Conservation (phyloP, 2,888 invertebrate species). For the Criorhina ranunculi region DNA sequence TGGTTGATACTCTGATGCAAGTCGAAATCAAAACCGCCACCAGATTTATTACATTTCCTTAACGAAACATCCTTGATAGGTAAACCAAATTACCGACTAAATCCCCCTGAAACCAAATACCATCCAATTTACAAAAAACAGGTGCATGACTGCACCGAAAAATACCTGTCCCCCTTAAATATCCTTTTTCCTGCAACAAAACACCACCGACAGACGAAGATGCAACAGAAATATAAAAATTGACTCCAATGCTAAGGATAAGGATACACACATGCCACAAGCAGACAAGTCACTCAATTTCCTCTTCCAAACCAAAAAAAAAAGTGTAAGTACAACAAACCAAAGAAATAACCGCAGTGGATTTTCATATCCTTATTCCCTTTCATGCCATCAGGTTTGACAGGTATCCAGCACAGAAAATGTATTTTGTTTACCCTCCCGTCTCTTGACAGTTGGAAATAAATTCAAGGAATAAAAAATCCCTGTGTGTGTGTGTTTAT, state of each 20-base stretch:
- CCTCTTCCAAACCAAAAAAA: neutral
- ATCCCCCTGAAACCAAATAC: constrained; percentile 59
- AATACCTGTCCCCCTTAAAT: constrained; percentile 45
- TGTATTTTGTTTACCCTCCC: constrained; percentile 1
- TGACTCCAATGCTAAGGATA: constrained; percentile 22
- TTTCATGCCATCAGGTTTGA: constrained; percentile 59
- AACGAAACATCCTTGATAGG: constrained; percentile 46
- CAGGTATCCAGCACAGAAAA: constrained; percentile 41
- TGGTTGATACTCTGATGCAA: constrained; percentile 36
- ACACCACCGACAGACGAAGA: constrained; percentile 20
- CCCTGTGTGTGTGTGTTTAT: neutral
- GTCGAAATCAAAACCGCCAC: constrained; percentile 14
- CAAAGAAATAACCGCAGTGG: constrained; percentile 63
- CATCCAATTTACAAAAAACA: constrained; percentile 62
- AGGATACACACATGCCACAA: constrained; percentile 34
- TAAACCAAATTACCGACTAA: constrained; percentile 48
- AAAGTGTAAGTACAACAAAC: neutral
- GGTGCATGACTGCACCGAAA: constrained; percentile 60
- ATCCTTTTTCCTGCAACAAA: constrained; percentile 48
- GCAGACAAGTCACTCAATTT: constrained; percentile 62
- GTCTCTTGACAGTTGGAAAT: neutral
- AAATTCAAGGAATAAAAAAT: constrained; percentile 35
- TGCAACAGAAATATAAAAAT: constrained; percentile 44
- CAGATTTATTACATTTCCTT: constrained; percentile 69
- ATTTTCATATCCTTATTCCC: constrained; percentile 55